Percentiles rank a stretch among this genome's conserved stretches.
These are phyloP conservation scores for Pollenia angustigena DNA, from an alignment of 2,888 invertebrate genomes.

Conservation along the genomic window DNA sequence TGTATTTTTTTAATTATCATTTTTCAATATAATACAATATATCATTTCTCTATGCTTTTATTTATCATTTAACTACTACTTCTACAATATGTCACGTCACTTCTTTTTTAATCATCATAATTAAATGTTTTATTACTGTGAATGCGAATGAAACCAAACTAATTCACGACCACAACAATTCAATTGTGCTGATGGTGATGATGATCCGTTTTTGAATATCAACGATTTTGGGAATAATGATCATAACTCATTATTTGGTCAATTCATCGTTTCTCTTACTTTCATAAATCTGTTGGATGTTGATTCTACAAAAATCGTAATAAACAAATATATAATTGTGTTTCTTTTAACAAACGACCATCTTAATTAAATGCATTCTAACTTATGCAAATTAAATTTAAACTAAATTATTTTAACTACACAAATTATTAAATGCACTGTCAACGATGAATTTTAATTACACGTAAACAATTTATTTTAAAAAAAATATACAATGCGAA, in stretches of 20 bases:
- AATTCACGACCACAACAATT: constrained; percentile 19
- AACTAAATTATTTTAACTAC: constrained; percentile 38
- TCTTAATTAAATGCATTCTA: constrained; percentile 17
- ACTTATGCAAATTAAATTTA: constrained; percentile 45
- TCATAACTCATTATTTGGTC: constrained; percentile 54
- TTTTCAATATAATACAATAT: constrained; percentile 27
- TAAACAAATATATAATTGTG: constrained; percentile 25
- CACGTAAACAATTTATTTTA: constrained; percentile 39
- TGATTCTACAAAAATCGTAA: constrained; percentile 36
- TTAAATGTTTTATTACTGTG: constrained; percentile 36
- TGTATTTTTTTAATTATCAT: constrained; percentile 43
- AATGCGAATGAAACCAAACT: constrained; percentile 43
- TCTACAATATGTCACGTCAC: constrained; percentile 49
- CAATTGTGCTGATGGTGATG: constrained; percentile 42
- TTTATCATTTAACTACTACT: constrained; percentile 56
- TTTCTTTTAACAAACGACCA: constrained; percentile 46
- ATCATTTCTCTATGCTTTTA: constrained; percentile 44
- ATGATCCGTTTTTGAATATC: constrained; percentile 34
- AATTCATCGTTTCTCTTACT: constrained; percentile 41
- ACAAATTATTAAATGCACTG: constrained; percentile 63
- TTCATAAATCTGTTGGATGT: constrained; percentile 52
- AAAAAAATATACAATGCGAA: constrained; percentile 39
- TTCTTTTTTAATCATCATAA: constrained; percentile 52
- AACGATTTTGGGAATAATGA: constrained; percentile 38
- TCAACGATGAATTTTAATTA: constrained; percentile 54